Conservation (phyloP, 1,140 invertebrate species). For the Rhopalosiphum maidis region DNA sequence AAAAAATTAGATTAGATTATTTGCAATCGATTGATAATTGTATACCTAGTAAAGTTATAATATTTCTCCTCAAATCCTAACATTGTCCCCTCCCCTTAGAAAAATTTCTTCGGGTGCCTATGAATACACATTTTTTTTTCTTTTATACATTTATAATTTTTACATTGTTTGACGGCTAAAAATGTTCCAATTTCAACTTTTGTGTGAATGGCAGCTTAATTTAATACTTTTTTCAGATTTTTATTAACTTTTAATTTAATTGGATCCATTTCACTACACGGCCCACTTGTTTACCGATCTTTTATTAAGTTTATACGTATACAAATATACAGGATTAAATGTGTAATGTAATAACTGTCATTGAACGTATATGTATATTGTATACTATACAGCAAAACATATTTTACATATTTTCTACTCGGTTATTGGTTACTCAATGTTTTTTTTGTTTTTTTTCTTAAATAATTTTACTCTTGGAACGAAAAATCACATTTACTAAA, state of each 20-base stretch:
- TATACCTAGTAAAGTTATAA: too few species aligned
- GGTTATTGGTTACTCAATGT: neutral
- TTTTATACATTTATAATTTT: neutral
- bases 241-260: slow-evolving; percentile 3
- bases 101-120: too few species aligned
- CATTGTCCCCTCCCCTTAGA: too few species aligned
- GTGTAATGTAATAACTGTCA: neutral
- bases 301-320: neutral
- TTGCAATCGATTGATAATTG: too few species aligned
- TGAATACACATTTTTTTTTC: neutral
- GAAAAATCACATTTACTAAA: neutral
- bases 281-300: neutral
- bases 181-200: neutral
- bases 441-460: neutral
- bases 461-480: neutral
- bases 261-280: neutral
- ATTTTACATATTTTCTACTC: neutral
- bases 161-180: neutral
- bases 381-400: neutral
- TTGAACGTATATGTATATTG: neutral
- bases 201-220: neutral
- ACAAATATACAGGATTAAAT: neutral
- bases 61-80: too few species aligned
- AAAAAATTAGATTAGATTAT: too few species aligned
- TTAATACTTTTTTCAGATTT: neutral